Base-by-base conservation (phyloP, 2,797 vertebrate species). In the Micropoecilia bifurca region DNA sequence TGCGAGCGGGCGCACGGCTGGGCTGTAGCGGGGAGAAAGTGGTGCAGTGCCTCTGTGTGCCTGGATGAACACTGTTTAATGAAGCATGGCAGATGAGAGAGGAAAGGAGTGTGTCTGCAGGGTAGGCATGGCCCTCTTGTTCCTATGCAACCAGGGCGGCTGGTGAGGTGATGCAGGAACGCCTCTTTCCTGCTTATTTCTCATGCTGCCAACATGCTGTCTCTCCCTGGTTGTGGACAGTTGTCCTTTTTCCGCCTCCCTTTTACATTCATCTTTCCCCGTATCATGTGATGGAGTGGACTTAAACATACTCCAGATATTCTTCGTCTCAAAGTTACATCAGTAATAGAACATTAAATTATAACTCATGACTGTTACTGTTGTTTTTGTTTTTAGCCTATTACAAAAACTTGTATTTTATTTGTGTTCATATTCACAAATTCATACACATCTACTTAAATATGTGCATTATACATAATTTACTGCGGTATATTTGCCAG, bases 11-110 rank as follows among this genome's bases (percentile, higher is more conserved):
- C 90, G 81, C 86, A 85, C 68, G 80, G 84, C 89, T 90, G 88
- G 80, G 84, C 89, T 90, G 88, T 79, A 77, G 91, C 85, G 89
- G 85, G 86, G 92, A 92, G 92, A 94, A 92, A 93, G 94, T 93
- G 91, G 92, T 92, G 94, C 93, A 91, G 91, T 92, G 90, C 88
- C 90, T 93, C 89, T 90, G 87, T 89, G 91, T 94, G 95, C 95
- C 93, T 95, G 94, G 93, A 88, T 96, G 95, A 94, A 88, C 93
- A 92, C 86, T 88, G 94, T 85, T 89, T 95, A 96, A 95, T 96
- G 95, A 95, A 95, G 95, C 92, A 78, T 94, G 92, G 91, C 89
- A 88, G 91, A 94, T 85, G 87, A 94, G 90, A 94, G 93, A 91
- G 90, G 91, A 94, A 90, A 92, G 91, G 88, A 94, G 93, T 91